A percentile compares a stretch with the other conserved stretches of the same genome.
phyloP scores from a whole-genome alignment of 53 echinoderm and acorn worm species.

The Astropecten irregularis region DNA sequence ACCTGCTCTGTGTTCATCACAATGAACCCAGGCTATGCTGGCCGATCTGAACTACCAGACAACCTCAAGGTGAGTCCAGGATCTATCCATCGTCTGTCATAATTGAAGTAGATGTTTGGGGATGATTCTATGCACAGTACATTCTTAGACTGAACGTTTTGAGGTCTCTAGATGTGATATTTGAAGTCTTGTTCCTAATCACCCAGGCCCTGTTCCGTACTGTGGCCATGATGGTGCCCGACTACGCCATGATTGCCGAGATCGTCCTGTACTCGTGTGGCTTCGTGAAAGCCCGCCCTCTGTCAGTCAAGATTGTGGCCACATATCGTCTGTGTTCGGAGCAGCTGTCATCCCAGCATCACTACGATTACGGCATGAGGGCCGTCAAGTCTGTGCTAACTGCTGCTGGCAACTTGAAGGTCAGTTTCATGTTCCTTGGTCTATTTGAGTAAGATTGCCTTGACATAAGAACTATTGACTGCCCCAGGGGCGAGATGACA shows the following conservation, averaged over 20 bases:
- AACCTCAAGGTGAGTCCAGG: slow-evolving; percentile 87
- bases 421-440: slow-evolving; percentile 32
- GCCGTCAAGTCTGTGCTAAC: slow-evolving; percentile 98
- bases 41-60: slow-evolving; percentile 92
- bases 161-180: no score
- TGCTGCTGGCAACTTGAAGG: slow-evolving; percentile 98
- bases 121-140: no score
- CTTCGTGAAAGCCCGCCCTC: slow-evolving; percentile 95
- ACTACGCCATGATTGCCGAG: slow-evolving; percentile 98
- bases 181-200: neutral
- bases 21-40: slow-evolving; percentile 99
- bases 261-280: slow-evolving; percentile 97
- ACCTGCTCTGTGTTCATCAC: slow-evolving; percentile 98
- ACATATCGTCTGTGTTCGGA: slow-evolving; percentile 95
- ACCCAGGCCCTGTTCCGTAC: slow-evolving; percentile 94
- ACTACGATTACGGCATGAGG: slow-evolving; percentile 99
- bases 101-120: no score
- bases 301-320: slow-evolving; percentile 94
- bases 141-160: no score
- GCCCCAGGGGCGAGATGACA: no score
- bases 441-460: no score
- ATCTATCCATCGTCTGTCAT: no score
- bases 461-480: no score
- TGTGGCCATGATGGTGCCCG: slow-evolving; percentile 99
- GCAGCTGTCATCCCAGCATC: slow-evolving; percentile 97